Conservation (phyloP, 2,113 vertebrate species). For the Eupsittula cactorum region DNA sequence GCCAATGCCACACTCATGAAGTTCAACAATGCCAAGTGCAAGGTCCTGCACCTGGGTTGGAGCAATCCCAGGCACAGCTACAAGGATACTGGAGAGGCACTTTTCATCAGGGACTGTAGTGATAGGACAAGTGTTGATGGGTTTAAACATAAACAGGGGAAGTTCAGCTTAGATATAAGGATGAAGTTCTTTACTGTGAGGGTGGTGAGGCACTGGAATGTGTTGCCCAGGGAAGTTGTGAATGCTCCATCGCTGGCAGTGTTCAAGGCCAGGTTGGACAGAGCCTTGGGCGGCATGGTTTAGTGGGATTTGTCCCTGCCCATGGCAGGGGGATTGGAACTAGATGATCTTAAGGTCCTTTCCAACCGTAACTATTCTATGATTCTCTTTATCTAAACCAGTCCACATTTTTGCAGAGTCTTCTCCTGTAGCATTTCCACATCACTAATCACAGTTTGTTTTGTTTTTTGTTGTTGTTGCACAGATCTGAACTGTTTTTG, state of each 20-base stretch:
- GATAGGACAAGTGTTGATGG: neutral
- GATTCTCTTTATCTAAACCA: neutral
- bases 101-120: neutral
- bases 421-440: neutral
- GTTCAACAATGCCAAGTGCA: neutral
- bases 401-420: neutral
- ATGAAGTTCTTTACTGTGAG: neutral
- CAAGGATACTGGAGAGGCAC: neutral
- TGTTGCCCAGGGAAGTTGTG: neutral
- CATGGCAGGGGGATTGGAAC: neutral
- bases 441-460: neutral
- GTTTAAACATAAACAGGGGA: neutral
- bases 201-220: neutral
- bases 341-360: neutral
- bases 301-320: neutral
- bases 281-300: neutral
- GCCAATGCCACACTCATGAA: neutral
- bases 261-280: neutral
- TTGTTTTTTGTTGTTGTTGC: slow-evolving; percentile 1
- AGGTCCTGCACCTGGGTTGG: neutral
- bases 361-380: neutral
- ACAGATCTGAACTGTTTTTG: neutral
- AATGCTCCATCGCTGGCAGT: neutral
- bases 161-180: neutral
- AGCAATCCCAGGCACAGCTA: neutral